A percentile compares a stretch with the other conserved stretches of the same genome.
These are phyloP conservation scores for Hetaerina americana DNA, from an alignment of 1,140 invertebrate species.

Conservation along the genomic window DNA sequence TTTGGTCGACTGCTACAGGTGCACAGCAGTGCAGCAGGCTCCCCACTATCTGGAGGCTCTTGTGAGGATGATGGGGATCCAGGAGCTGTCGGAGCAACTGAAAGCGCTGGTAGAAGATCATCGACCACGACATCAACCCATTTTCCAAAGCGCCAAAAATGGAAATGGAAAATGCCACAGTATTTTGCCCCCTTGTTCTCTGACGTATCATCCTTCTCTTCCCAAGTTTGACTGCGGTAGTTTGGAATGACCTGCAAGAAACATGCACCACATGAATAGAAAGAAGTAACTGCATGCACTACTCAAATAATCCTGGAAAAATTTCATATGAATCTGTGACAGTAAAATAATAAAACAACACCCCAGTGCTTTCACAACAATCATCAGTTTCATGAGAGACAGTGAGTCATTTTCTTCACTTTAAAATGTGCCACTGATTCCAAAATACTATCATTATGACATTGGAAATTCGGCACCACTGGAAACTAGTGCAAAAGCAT, in stretches of 20 bases:
- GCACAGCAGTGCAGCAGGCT: neutral
- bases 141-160: conserved; percentile 39
- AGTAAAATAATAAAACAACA: neutral
- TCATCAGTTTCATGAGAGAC: neutral
- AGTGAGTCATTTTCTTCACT: neutral
- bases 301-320: neutral
- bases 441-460: too few species aligned
- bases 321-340: neutral
- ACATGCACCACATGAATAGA: too few species aligned
- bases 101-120: conserved; percentile 34
- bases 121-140: conserved; percentile 46
- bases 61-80: neutral
- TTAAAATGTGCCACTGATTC: too few species aligned
- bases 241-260: neutral
- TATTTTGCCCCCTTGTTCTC: neutral
- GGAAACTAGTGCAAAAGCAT: too few species aligned
- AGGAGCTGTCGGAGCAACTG: neutral
- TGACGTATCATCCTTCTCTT: neutral
- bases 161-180: conserved; percentile 39
- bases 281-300: neutral
- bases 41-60: neutral
- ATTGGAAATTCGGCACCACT: too few species aligned
- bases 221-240: neutral
- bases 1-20: conserved; percentile 15
- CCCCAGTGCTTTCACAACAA: neutral